These are phyloP conservation scores for Myopa testacea DNA, from an alignment of 2,888 invertebrate species.

Conservation along the genomic window DNA sequence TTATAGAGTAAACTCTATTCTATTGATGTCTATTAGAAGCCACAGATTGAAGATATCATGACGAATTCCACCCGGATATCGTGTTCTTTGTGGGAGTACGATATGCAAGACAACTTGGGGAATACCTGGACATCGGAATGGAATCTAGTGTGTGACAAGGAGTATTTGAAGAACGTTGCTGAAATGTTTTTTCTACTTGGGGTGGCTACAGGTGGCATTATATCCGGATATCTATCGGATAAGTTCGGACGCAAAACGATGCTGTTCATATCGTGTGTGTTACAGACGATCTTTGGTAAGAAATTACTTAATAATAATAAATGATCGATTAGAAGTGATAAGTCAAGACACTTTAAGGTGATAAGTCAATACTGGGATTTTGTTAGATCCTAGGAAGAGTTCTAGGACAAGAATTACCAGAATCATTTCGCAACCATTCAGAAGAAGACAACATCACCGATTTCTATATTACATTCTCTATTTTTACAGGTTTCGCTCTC, in stretches of 20 bases:
- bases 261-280: slow-evolving; percentile 77
- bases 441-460: background rate
- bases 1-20: background rate
- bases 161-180: slow-evolving; percentile 77
- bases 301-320: background rate
- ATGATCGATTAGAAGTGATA: background rate
- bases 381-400: background rate
- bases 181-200: slow-evolving; percentile 84
- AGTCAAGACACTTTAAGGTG: too few relatives aligned
- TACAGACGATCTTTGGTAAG: slow-evolving; percentile 77
- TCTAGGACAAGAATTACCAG: background rate
- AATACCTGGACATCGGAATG: slow-evolving; percentile 82
- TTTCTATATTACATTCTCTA: background rate
- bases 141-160: slow-evolving; percentile 80
- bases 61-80: slow-evolving; percentile 66
- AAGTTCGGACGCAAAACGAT: slow-evolving; percentile 84
- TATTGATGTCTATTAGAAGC: background rate
- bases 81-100: slow-evolving; percentile 75
- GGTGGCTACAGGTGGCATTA: slow-evolving; percentile 81
- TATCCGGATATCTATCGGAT: slow-evolving; percentile 84
- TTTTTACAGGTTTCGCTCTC: slow-evolving; percentile 71
- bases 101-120: slow-evolving; percentile 70
- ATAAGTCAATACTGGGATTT: too few relatives aligned
- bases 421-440: background rate
- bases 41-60: background rate